A percentile compares a stretch with the other conserved stretches of the same genome.
These are phyloP conservation scores for Episyrphus balteatus DNA, from an alignment of 1,140 invertebrate genomes.

Conservation along the genomic window DNA sequence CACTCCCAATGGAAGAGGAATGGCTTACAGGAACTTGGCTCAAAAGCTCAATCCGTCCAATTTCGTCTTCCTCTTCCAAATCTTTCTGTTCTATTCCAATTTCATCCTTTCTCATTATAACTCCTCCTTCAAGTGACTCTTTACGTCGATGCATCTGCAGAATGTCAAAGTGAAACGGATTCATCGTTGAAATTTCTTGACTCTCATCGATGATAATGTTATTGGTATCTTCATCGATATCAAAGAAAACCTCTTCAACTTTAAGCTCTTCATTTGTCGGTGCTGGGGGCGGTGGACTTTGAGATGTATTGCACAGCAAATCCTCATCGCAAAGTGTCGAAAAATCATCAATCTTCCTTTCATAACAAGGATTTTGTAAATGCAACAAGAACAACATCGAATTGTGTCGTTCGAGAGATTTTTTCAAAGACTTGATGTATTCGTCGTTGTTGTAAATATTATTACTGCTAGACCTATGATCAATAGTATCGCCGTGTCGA, in stretches of 20 bases:
- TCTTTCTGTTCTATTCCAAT: too few species aligned
- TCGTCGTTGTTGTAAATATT: conserved; percentile 32
- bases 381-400: conserved; percentile 33
- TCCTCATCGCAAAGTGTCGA: conserved; percentile 13
- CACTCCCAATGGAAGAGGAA: too few species aligned
- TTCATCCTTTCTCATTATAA: too few species aligned
- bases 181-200: conserved; percentile 1
- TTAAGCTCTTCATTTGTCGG: conserved; percentile 38
- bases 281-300: conserved; percentile 69
- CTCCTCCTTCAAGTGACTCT: too few species aligned
- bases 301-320: conserved; percentile 35
- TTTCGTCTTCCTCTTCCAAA: too few species aligned
- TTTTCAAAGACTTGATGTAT: conserved; percentile 30
- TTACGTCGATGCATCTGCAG: neutral
- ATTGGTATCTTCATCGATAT: neutral
- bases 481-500: neutral
- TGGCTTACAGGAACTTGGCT: too few species aligned
- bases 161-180: conserved; percentile 12
- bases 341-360: conserved; percentile 2
- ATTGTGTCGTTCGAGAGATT: conserved; percentile 30
- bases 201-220: neutral
- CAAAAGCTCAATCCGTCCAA: too few species aligned
- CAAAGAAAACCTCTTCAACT: neutral
- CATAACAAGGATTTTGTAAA: conserved; percentile 30
- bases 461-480: neutral